A percentile compares a stretch with the other conserved stretches of the same genome.
phyloP scores from a whole-genome alignment of 2,888 invertebrate species.

The Actias luna region DNA sequence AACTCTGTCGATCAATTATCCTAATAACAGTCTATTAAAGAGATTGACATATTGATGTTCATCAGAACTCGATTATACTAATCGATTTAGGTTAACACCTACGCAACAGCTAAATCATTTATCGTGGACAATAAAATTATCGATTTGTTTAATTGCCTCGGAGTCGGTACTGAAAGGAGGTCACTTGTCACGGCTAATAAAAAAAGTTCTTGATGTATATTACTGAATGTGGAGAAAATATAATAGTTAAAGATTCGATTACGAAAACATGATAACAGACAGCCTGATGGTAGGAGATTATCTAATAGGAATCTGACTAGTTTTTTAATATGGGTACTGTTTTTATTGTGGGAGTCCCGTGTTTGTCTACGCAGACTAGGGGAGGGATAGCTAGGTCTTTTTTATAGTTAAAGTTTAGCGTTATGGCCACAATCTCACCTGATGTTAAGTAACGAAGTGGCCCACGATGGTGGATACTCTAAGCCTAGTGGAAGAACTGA shows the following conservation, averaged over 20 bases:
- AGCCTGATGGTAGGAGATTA: no score
- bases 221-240: background rate
- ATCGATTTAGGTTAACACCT: conserved; percentile 6
- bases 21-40: conserved; percentile 8
- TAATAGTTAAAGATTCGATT: background rate
- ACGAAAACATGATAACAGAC: background rate
- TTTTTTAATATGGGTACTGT: no score
- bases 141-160: conserved; percentile 4
- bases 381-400: no score
- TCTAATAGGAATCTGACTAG: no score
- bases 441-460: no score
- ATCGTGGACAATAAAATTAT: background rate
- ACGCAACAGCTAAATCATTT: background rate
- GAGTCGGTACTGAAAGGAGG: background rate
- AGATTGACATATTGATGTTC: background rate
- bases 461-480: no score
- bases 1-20: background rate
- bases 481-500: no score
- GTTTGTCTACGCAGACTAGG: no score
- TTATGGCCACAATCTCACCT: no score
- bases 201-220: background rate
- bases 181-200: conserved; percentile 1
- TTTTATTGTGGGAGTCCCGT: no score
- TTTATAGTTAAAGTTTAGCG: no score
- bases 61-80: conserved; percentile 4